These are phyloP conservation scores for Heliothis subflexa DNA, from an alignment of 1,140 invertebrate genomes.

Conservation along the genomic window DNA sequence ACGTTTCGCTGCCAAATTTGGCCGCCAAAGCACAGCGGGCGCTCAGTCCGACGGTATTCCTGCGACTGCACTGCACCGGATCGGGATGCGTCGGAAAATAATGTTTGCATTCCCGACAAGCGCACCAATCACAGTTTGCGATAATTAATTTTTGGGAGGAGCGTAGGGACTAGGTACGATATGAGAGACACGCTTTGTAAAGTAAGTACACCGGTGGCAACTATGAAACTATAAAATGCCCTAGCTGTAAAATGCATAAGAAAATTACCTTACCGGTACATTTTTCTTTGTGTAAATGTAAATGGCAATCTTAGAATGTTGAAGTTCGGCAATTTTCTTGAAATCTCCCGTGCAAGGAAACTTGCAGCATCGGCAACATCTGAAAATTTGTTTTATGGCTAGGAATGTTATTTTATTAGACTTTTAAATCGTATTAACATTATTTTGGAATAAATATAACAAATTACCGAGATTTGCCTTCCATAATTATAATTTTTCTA, in stretches of 20 bases:
- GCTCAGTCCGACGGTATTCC: neutral
- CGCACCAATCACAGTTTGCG: neutral
- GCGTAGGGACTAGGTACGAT: no score
- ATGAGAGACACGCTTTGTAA: no score
- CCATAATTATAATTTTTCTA: no score
- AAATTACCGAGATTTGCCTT: no score
- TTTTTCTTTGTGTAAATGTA: slow-evolving; percentile 48
- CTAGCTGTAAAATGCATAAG: no score
- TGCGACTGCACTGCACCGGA: slow-evolving; percentile 21
- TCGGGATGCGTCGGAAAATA: slow-evolving; percentile 13
- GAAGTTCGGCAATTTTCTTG: slow-evolving; percentile 43
- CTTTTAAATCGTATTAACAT: no score
- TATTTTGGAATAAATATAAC: no score
- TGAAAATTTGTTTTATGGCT: neutral
- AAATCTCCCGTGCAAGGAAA: slow-evolving; percentile 15
- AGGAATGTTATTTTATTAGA: no score
- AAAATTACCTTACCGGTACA: neutral
- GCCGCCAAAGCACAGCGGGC: neutral
- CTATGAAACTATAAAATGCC: no score
- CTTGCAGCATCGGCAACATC: slow-evolving; percentile 28
- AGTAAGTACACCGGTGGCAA: no score
- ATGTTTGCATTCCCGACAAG: neutral
- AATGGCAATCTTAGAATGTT: slow-evolving; percentile 52
- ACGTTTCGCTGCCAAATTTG: neutral
- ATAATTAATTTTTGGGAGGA: neutral